Evolutionary conservation across 2,888 invertebrate genomes (phyloP), one percentile per base, ranked within the genome.

Genomic region (Barypeithes pellucidus): DNA sequence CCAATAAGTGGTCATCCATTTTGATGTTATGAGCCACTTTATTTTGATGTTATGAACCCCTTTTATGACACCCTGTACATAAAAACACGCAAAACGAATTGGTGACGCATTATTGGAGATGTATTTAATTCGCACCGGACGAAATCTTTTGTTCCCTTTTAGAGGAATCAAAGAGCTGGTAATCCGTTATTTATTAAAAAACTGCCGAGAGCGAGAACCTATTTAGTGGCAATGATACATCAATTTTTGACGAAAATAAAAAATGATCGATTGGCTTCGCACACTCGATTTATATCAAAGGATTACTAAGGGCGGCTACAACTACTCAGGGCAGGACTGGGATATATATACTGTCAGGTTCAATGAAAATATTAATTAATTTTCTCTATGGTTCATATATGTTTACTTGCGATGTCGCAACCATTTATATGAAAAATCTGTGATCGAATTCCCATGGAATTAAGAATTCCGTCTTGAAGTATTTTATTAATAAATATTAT

Each of bases 181-280:
- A 73, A 76, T 77, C 76, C 76, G 61, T 73, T 75, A 76, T 74
- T 76, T 75, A 77, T 75, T 75, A 76, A 77, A 75, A 77, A 77
- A 75, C 52, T 54, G 59, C 36, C 45, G 50, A 67, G 67, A 57
- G 45, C 71, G 24, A 68, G 36, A 74, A 72, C 52, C 72, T 60
- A 75, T 75, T 75, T 75, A 72, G 72, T 59, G 75, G 75, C 77
- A 81, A 84, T 85, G 85, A 85, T 82, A 80, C 85, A 84, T 85
- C 85, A 85, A 83, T 82, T 84, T 84, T 81, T 79, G 79, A 77
- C 77, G 79, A 83, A 83, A 82, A 83, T 83, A 85, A 85, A 84
- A 80, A 84, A 83, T 85, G 85, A 85, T 85, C 82, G 85, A 85
- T 85, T 84, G 83, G 84, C 77, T 80, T 84, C 84, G 84, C 83